Evolutionary conservation across 2,888 invertebrate genomes (phyloP).

Genomic region (Mimas tiliae): DNA sequence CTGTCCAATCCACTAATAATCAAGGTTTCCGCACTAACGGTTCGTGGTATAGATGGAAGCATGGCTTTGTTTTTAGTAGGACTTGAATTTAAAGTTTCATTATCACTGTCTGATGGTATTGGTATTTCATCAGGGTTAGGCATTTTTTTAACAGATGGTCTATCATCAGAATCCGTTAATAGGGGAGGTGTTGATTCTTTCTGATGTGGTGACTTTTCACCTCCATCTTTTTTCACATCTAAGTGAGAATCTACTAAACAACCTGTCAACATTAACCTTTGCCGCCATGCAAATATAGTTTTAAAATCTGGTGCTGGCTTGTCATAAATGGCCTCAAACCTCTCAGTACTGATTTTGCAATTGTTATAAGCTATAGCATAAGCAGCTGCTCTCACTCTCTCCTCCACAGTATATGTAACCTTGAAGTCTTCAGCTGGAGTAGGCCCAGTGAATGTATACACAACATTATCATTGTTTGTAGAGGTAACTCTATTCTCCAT

Average conservation of each 20-base stretch:
- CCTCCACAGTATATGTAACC: conserved; percentile 72
- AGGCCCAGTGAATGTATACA: conserved; percentile 67
- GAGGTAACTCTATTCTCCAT: conserved; percentile 79
- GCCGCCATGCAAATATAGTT: conserved; percentile 78
- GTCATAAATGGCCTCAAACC: conserved; percentile 69
- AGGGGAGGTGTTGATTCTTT: conserved; percentile 8
- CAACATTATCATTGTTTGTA: conserved; percentile 68
- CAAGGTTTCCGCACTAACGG: conserved; percentile 70
- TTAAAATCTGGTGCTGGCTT: conserved; percentile 81
- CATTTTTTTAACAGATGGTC: conserved; percentile 43
- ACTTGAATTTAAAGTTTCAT: conserved; percentile 47
- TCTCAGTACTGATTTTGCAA: conserved; percentile 72
- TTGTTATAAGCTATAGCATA: conserved; percentile 76
- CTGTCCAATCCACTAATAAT: conserved; percentile 53
- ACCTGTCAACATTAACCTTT: conserved; percentile 67
- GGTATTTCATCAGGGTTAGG: conserved; percentile 76
- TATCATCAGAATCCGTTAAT: conserved; percentile 35
- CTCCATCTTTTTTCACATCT: conserved; percentile 39
- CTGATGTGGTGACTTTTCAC: conserved; percentile 31
- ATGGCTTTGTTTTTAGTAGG: conserved; percentile 32
- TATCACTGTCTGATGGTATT: conserved; percentile 63
- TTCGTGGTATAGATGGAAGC: conserved; percentile 45
- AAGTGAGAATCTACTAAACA: conserved; percentile 73
- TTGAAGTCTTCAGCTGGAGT: conserved; percentile 64
- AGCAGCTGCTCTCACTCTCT: conserved; percentile 72